phyloP scores from a whole-genome alignment of 2,888 invertebrate genomes.

The Drosophila yooni region DNA sequence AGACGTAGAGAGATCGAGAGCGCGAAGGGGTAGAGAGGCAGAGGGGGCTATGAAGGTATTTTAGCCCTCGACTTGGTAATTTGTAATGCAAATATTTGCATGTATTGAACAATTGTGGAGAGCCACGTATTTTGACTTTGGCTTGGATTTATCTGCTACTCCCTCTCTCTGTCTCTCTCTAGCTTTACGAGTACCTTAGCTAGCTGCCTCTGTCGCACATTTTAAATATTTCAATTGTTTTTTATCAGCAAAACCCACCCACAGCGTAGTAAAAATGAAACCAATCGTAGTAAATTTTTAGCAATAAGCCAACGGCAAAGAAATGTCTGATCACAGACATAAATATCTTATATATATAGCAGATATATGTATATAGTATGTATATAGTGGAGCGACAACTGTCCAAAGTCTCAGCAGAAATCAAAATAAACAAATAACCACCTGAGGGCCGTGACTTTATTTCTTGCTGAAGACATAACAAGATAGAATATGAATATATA shows the following conservation, averaged over 20 bases:
- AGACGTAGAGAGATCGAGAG: not conserved
- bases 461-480: slow-evolving; percentile 21
- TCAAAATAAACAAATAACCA: slow-evolving; percentile 56
- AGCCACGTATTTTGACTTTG: slow-evolving; percentile 61
- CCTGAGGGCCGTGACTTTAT: slow-evolving; percentile 67
- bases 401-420: slow-evolving; percentile 36
- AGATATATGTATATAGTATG: slow-evolving; percentile 8
- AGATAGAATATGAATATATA: slow-evolving; percentile 9
- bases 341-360: not conserved
- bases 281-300: slow-evolving; percentile 42
- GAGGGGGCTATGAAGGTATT: not conserved
- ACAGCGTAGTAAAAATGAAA: slow-evolving; percentile 26
- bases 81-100: slow-evolving; percentile 79
- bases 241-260: slow-evolving; percentile 46
- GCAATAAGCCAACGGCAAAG: slow-evolving; percentile 11
- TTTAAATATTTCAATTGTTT: slow-evolving; percentile 59
- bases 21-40: not conserved
- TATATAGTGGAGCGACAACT: not conserved
- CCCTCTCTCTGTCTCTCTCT: not conserved
- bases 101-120: slow-evolving; percentile 62
- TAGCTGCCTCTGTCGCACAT: slow-evolving; percentile 26
- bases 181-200: not conserved
- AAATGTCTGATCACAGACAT: not conserved
- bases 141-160: slow-evolving; percentile 55
- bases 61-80: slow-evolving; percentile 63